Conservation (phyloP, 1,140 invertebrate species). For the Homalodisca vitripennis region DNA sequence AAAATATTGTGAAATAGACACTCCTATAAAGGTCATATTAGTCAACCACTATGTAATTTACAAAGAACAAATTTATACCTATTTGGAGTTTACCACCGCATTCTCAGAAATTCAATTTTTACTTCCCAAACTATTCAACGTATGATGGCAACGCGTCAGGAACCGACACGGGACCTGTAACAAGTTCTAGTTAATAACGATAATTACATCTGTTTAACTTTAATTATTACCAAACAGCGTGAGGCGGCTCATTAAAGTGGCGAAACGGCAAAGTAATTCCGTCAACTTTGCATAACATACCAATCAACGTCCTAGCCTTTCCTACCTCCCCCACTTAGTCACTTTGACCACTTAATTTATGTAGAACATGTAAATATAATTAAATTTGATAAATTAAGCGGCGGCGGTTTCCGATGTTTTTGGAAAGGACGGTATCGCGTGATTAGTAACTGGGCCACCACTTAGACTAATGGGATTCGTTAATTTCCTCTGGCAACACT, state of each 20-base stretch:
- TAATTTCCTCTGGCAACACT: background rate
- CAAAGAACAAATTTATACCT: too few relatives aligned
- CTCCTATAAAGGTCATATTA: too few relatives aligned
- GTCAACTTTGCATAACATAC: slow-evolving; percentile 5
- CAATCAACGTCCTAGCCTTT: background rate
- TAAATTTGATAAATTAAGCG: slow-evolving; percentile 16
- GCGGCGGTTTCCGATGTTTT: background rate
- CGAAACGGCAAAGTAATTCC: background rate
- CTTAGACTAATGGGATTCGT: slow-evolving; percentile 14
- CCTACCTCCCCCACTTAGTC: background rate
- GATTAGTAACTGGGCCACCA: slow-evolving; percentile 14
- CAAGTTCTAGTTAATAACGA: background rate
- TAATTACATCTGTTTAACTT: background rate
- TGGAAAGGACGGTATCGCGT: background rate
- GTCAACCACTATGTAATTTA: too few relatives aligned
- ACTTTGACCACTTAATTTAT: slow-evolving; percentile 17
- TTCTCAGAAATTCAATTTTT: too few relatives aligned
- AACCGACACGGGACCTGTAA: too few relatives aligned
- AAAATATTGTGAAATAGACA: too few relatives aligned
- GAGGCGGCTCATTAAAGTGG: background rate
- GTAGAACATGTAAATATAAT: slow-evolving; percentile 25
- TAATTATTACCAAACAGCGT: too few relatives aligned
- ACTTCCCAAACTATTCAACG: too few relatives aligned
- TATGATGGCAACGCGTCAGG: too few relatives aligned
- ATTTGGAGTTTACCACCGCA: too few relatives aligned